Conservation (phyloP, 2,113 vertebrate genomes). For the Eurypyga helias region DNA sequence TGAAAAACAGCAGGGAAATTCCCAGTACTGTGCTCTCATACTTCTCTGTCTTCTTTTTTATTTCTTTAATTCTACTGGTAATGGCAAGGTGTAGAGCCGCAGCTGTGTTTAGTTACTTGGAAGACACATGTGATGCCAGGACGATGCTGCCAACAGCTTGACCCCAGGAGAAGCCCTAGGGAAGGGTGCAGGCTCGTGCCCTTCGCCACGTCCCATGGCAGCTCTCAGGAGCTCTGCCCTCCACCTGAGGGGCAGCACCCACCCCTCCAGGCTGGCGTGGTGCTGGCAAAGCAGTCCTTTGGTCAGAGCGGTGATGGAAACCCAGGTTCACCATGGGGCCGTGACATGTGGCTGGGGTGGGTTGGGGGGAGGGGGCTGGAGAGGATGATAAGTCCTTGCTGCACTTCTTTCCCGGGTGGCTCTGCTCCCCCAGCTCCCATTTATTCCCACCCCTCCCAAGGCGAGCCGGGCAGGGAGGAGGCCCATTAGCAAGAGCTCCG, state of each 20-base stretch:
- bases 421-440: not conserved
- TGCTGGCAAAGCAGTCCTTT: not conserved
- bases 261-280: not conserved
- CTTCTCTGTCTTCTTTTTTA: not conserved
- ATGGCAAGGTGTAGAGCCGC: not conserved
- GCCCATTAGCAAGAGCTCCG: constrained; percentile 9
- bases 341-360: accelerated
- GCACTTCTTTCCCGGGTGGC: not conserved
- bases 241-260: accelerated
- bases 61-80: not conserved
- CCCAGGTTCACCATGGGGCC: accelerated
- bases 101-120: not conserved
- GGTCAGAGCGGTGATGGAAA: not conserved
- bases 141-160: not conserved
- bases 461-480: not conserved
- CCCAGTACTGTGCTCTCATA: not conserved
- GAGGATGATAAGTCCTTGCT: not conserved
- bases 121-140: not conserved
- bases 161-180: not conserved
- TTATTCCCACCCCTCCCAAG: not conserved
- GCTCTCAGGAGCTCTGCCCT: not conserved
- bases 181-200: not conserved
- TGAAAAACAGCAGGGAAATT: constrained; percentile 33
- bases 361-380: not conserved
- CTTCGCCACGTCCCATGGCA: accelerated